Evolutionary conservation across 2,113 vertebrate species (phyloP), one percentile per base, ranked within the genome.

Genomic region (Chionodraco myersi): DNA sequence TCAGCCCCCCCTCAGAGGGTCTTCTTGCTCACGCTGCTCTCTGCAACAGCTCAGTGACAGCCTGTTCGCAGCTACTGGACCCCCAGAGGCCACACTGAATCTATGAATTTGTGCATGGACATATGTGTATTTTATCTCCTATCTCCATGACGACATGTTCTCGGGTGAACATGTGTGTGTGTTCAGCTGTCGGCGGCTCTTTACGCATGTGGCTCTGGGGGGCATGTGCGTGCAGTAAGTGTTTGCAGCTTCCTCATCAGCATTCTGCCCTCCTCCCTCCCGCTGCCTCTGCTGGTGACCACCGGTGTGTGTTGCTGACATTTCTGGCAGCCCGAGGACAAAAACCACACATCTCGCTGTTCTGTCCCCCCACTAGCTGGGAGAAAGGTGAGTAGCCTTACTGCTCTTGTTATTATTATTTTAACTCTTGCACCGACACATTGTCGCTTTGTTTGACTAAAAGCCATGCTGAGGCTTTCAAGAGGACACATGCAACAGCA

Each of bases 241-340:
- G 14, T 73, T 18, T 18, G 58, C 68, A 59, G 64, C 70, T 36
- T 44, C 59, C 75, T 74, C 76, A 89, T 88, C 79, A 84, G 79
- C 85, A 91, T 91, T 86, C 90, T 49, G 74, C 63, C 71, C 80
- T 62, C 59, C 14, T 74, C 60, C 70, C 15, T 62, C 41, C 75
- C 70, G 79, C 72, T 82, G 62, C 81, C 64, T 72, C 47, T 2
- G 11, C 60, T 16, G 49, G 68, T 79, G 85, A 77, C 79, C 87
- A 81, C 79, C 53, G 9, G 67, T 72, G 80, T 86, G 84, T 82
- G 83, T 66, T 61, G 71, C 77, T 91, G 92, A 93, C 88, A 91
- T 88, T 92, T 91, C 70, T 85, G 70, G 77, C 75, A 80, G 85
- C 82, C 86, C 0, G 14, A 69, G 57, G 79, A 77, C 80, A 77